A percentile compares a stretch with the other conserved stretches of the same genome.
Evolutionary conservation across 2,888 invertebrate species (phyloP).

Genomic region (Drosophila subsilvestris): DNA sequence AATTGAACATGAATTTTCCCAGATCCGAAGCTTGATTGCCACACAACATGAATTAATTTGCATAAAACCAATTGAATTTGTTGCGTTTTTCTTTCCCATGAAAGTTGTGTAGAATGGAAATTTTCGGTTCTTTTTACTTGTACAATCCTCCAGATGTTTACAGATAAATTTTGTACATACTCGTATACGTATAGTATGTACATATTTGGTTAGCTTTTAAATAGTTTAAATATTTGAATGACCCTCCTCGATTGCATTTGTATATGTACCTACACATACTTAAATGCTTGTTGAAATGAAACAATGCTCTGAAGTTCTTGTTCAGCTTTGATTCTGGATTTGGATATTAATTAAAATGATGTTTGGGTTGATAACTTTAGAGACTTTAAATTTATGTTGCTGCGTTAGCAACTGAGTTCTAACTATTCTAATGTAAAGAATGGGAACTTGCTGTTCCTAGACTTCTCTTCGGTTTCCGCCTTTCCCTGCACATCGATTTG

Average conservation of each 20-base stretch:
- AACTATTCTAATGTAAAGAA: too few species aligned
- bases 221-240: not conserved
- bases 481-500: not conserved
- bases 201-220: not conserved
- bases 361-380: too few species aligned
- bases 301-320: too few species aligned
- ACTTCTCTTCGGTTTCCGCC: too few species aligned
- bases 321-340: not conserved
- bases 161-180: not conserved
- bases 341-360: not conserved
- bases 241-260: too few species aligned
- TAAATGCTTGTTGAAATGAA: too few species aligned
- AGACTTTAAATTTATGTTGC: too few species aligned
- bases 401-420: too few species aligned
- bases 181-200: not conserved
- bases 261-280: too few species aligned
- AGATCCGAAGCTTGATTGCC: conserved; percentile 35
- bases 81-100: conserved; percentile 21
- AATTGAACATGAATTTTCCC: conserved; percentile 28
- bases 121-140: conserved; percentile 7
- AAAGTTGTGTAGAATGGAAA: conserved; percentile 21
- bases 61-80: conserved; percentile 12
- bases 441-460: too few species aligned
- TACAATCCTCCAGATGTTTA: conserved; percentile 10
- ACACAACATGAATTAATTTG: conserved; percentile 34